phyloP scores from a whole-genome alignment of 2,113 vertebrate species.

The Steatornis caripensis region DNA sequence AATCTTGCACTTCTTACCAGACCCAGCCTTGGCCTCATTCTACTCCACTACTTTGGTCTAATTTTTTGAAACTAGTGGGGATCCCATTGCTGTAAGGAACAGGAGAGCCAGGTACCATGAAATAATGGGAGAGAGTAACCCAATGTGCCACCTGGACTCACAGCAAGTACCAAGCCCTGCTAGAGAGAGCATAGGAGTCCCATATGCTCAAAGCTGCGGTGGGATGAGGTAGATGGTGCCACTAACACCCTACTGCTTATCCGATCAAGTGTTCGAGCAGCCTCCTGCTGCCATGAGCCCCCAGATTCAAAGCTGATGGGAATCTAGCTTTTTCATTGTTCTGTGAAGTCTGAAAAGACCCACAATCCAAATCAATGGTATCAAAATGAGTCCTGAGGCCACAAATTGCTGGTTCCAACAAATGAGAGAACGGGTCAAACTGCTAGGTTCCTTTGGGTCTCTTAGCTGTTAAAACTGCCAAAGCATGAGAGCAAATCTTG shows the following conservation, averaged over 20 bases:
- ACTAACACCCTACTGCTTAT: not conserved
- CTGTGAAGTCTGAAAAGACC: not conserved
- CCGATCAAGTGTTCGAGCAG: not conserved
- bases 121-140: not conserved
- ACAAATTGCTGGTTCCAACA: not conserved
- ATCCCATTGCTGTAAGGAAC: not conserved
- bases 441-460: not conserved
- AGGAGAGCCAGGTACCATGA: not conserved
- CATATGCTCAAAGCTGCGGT: not conserved
- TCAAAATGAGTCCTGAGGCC: not conserved
- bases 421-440: not conserved
- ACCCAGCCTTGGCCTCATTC: not conserved
- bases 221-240: not conserved
- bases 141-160: rapidly evolving
- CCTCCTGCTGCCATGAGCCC: not conserved
- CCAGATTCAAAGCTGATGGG: not conserved
- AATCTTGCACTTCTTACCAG: not conserved
- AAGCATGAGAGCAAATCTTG: too few relatives aligned
- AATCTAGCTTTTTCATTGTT: not conserved
- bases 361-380: not conserved
- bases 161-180: not conserved
- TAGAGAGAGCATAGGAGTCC: not conserved
- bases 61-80: not conserved
- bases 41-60: not conserved
- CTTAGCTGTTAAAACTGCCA: not conserved